These are phyloP conservation scores for Berghia stephanieae DNA, from an alignment of 1,140 invertebrate species.

Conservation along the genomic window DNA sequence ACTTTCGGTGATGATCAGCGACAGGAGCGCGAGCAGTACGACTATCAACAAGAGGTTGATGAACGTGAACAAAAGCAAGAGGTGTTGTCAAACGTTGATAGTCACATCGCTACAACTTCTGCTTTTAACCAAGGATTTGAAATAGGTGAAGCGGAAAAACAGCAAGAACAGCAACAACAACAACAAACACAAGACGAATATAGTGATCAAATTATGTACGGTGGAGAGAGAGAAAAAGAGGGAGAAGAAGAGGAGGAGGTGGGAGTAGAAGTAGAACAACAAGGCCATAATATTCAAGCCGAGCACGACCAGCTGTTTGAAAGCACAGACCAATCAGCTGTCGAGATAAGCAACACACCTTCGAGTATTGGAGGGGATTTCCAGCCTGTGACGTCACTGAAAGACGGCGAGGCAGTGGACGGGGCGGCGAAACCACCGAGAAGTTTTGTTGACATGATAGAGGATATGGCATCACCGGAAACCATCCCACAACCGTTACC, in stretches of 20 bases:
- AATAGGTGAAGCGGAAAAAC: too few species aligned
- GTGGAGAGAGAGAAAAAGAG: not conserved
- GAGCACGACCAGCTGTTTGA: not conserved
- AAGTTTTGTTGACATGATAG: conserved; percentile 21
- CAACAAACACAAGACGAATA: too few species aligned
- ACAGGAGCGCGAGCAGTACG: too few species aligned
- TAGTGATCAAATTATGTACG: too few species aligned
- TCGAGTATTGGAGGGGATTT: too few species aligned
- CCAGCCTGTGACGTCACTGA: not conserved
- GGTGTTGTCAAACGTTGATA: too few species aligned
- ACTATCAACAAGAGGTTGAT: too few species aligned
- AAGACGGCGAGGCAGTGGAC: not conserved
- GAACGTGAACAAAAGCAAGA: too few species aligned
- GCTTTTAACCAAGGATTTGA: too few species aligned
- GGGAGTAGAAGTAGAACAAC: not conserved
- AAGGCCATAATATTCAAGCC: not conserved
- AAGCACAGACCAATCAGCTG: not conserved
- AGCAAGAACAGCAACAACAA: too few species aligned
- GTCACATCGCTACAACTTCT: too few species aligned
- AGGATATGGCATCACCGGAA: conserved; percentile 13
- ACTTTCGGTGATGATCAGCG: too few species aligned
- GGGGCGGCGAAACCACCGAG: not conserved
- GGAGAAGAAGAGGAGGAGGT: not conserved
- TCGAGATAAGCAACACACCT: not conserved
- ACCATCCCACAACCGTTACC: conserved; percentile 24